Evolutionary conservation across 2,888 invertebrate species (phyloP), one percentile per base, ranked within the genome.

Genomic region (Pachliopta kotzebuea): DNA sequence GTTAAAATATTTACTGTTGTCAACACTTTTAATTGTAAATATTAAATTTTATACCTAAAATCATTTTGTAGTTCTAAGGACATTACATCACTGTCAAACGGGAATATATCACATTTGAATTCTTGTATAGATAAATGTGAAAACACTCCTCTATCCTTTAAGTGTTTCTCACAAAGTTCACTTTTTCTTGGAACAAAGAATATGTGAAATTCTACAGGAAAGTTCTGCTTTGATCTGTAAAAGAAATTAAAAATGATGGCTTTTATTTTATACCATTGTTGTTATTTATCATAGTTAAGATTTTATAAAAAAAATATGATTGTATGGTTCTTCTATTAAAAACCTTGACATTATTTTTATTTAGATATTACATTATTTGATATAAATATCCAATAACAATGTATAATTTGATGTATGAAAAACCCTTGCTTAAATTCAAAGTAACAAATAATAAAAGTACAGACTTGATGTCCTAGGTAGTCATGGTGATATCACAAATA

Each of bases 151-250:
- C 95, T 93, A 76, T 96, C 95, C 84, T 96, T 95, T 14, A 99
- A 90, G 74, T 96, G 95, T 73, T 96, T 97, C 78, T 96, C 95
- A 84, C 98, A 98, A 0, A 98, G 88, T 69, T 96, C 93, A 79
- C 97, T 98, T 75, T 95, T 95, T 7, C 96, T 93, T 0, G 98
- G 98, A 6, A 98, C 96, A 80, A 98, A 98, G 78, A 97, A 95
- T 53, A 99, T 88, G 79, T 98, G 97, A 79, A 96, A 98, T 69
- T 96, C 96, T 69, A 96, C 93, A 85, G 74, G 75, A 73, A 78
- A 72, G 20, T 74, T 79, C 68, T 85, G 84, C 70, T 88, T 86
- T 45, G 82, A 73, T 71, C 90, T 90, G 76, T 57, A 67, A 69
- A 31, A 26, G 29, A 66, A 56, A 17, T 53, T 18, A 49, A 61